Conservation (phyloP, 35 echinoderm and acorn worm species). For the Holothuria glaberrima region DNA sequence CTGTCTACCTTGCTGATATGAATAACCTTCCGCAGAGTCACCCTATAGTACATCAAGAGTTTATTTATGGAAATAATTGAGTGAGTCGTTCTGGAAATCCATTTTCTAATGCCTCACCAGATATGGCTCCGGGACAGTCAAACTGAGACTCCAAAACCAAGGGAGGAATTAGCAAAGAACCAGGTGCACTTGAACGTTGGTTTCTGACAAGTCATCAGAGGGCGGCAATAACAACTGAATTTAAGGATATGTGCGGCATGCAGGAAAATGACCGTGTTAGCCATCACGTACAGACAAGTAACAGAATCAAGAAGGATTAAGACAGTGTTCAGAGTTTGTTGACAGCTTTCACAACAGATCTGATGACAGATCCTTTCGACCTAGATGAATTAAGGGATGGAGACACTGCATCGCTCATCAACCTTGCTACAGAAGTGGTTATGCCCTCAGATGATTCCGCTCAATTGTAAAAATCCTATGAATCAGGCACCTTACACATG, state of each 20-base stretch:
- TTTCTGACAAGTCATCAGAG: conserved; percentile 59
- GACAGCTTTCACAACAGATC: conserved; percentile 22
- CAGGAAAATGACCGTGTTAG: background rate
- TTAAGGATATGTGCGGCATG: conserved; percentile 27
- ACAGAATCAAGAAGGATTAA: conserved; percentile 36
- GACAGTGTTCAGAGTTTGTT: conserved; percentile 34
- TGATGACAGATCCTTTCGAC: conserved; percentile 31
- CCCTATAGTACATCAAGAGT: conserved; percentile 30
- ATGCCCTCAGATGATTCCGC: background rate
- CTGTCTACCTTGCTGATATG: conserved; percentile 56
- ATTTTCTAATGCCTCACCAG: conserved; percentile 35
- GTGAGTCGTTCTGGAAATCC: conserved; percentile 1
- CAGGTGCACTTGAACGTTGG: conserved; percentile 57
- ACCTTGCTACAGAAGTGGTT: background rate
- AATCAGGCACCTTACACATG: background rate
- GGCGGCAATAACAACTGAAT: conserved; percentile 33
- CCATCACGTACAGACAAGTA: conserved; percentile 1
- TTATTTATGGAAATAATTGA: conserved; percentile 42
- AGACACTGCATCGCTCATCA: background rate
- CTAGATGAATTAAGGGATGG: background rate
- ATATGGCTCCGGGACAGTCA: conserved; percentile 52
- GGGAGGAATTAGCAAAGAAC: conserved; percentile 53
- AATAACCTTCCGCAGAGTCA: background rate
- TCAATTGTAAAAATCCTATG: background rate
- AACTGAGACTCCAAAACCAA: conserved; percentile 50